phyloP scores from a whole-genome alignment of 2,113 vertebrate genomes.

The Leptobrachium ailaonicum region DNA sequence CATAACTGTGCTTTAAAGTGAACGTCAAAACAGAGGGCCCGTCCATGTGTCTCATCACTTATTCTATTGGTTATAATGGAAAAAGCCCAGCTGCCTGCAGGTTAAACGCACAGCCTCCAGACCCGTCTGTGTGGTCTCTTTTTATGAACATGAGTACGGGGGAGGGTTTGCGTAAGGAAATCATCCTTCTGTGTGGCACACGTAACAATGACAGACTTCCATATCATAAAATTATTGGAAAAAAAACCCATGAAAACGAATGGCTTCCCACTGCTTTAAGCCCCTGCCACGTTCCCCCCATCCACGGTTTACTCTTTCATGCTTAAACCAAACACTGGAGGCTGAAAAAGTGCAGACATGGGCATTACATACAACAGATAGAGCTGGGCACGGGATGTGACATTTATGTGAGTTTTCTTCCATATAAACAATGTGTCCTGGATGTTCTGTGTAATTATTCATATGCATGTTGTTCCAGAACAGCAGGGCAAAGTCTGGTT shows the following conservation, averaged over 20 bases:
- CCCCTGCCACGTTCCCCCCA: not conserved
- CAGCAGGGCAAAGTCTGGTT: no score
- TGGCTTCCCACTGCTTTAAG: not conserved
- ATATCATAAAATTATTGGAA: not conserved
- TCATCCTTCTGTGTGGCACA: slow-evolving; percentile 1
- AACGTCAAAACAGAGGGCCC: no score
- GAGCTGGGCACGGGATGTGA: not conserved
- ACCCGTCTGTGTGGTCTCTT: slow-evolving; percentile 11
- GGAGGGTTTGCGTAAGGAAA: not conserved
- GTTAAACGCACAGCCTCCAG: not conserved
- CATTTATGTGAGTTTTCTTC: slow-evolving; percentile 1
- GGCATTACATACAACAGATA: not conserved
- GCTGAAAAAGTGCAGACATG: slow-evolving; percentile 7
- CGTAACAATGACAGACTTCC: slow-evolving; percentile 13
- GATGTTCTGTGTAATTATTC: slow-evolving; percentile 6
- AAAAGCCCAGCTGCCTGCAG: no score
- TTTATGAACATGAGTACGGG: not conserved
- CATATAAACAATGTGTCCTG: not conserved
- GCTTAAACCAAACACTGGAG: slow-evolving; percentile 20
- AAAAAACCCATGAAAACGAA: not conserved
- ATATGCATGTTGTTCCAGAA: not conserved
- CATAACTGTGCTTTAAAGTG: no score
- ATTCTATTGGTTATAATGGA: no score
- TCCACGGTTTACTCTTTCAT: not conserved
- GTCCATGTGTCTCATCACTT: no score